These are phyloP conservation scores for Helobdella robusta DNA, from an alignment of 2,888 invertebrate species.

Conservation along the genomic window DNA sequence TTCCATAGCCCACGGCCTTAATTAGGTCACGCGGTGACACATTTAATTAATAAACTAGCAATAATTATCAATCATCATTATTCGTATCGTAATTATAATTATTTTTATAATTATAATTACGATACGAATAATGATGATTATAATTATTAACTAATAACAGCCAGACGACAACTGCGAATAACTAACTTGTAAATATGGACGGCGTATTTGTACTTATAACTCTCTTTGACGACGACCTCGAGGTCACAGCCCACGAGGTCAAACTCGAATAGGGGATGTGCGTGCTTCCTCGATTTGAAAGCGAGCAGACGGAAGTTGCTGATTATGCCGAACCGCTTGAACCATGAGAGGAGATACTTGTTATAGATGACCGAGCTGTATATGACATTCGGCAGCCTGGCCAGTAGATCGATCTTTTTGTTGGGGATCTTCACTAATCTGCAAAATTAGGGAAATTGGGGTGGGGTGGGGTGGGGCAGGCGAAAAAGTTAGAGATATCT, in stretches of 20 bases:
- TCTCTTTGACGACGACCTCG: background rate
- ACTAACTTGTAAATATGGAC: slow-evolving; percentile 17
- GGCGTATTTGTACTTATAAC: slow-evolving; percentile 5
- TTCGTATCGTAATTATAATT: no score
- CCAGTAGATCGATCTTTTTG: background rate
- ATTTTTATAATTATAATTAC: background rate
- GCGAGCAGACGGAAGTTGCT: slow-evolving; percentile 8
- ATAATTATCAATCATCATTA: no score
- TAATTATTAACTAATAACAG: background rate
- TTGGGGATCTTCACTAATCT: background rate
- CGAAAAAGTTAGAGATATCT: background rate
- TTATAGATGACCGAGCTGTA: background rate
- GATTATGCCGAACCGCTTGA: slow-evolving; percentile 21
- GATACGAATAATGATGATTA: background rate
- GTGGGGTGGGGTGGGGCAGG: background rate
- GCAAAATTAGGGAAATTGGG: background rate
- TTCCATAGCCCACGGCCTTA: no score
- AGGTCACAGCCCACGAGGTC: slow-evolving; percentile 23
- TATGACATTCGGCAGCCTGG: background rate
- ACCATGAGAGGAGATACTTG: slow-evolving; percentile 14
- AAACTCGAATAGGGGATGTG: background rate
- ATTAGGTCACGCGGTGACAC: no score
- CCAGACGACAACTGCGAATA: no score
- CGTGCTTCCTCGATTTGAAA: slow-evolving; percentile 18
- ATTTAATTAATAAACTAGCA: no score